Percentiles rank a stretch among this genome's conserved stretches.
These are phyloP conservation scores for Pachypeltis micranthus DNA, from an alignment of 1,140 invertebrate genomes.

Conservation along the genomic window DNA sequence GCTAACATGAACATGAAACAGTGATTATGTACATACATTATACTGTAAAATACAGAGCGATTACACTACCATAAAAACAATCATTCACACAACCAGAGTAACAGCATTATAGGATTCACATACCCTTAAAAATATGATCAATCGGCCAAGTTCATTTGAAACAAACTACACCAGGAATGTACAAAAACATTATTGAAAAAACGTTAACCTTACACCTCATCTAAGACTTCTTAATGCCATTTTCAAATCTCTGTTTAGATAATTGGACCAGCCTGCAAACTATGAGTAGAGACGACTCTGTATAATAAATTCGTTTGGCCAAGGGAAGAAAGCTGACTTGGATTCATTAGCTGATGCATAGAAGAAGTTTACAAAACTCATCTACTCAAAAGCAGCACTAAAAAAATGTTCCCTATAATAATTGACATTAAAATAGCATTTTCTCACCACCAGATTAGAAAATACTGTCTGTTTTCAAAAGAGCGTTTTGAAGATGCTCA, in stretches of 20 bases:
- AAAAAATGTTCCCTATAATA: constrained; percentile 24
- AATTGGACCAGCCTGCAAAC: background rate
- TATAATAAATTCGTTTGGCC: background rate
- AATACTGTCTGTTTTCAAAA: background rate
- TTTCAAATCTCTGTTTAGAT: background rate
- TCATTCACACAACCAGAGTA: background rate
- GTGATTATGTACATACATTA: background rate
- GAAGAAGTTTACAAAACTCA: background rate
- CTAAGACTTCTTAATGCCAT: background rate
- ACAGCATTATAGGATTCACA: background rate
- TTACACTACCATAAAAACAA: background rate
- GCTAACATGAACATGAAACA: background rate
- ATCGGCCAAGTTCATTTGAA: too few species aligned
- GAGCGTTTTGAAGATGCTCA: too few species aligned
- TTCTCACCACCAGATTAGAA: background rate
- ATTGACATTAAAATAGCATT: constrained; percentile 24
- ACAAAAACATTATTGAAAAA: too few species aligned
- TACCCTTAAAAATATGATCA: background rate
- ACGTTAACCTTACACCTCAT: background rate
- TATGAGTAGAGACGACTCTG: background rate
- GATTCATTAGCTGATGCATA: background rate
- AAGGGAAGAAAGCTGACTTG: background rate
- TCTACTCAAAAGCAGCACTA: background rate
- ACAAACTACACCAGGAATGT: too few species aligned
- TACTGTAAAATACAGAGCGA: background rate